Conservation (phyloP, 2,113 vertebrate genomes). For the Saiga tatarica region DNA sequence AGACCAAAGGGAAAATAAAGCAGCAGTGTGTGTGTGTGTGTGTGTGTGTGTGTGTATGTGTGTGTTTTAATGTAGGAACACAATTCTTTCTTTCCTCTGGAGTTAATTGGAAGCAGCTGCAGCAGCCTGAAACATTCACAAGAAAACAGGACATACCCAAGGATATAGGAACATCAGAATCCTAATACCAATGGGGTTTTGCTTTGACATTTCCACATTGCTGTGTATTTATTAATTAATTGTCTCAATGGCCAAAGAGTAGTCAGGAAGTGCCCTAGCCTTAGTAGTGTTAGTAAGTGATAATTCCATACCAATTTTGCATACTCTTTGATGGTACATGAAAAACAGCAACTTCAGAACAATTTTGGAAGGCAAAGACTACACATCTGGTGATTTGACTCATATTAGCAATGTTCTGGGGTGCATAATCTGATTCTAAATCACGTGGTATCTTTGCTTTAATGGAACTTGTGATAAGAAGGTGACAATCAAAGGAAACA, state of each 20-base stretch:
- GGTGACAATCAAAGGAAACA: not conserved
- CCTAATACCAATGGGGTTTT: not conserved
- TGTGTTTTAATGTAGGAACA: not conserved
- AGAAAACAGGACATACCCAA: not conserved
- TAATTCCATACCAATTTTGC: not conserved
- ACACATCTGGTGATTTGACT: not conserved
- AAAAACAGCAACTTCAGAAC: not conserved
- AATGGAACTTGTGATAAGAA: not conserved
- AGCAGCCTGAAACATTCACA: not conserved
- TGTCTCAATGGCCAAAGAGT: not conserved
- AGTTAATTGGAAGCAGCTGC: not conserved
- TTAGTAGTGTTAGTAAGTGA: not conserved
- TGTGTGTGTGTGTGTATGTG: not conserved
- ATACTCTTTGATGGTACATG: not conserved
- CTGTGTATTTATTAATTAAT: not conserved
- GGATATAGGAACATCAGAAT: not conserved
- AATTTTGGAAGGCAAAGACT: not conserved
- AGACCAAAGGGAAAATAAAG: not conserved
- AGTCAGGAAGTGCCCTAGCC: not conserved
- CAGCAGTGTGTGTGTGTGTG: not conserved
- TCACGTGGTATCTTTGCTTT: not conserved
- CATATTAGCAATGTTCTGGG: not conserved
- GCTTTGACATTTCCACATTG: not conserved
- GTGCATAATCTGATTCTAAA: not conserved
- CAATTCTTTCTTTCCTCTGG: not conserved